These are phyloP conservation scores for Noturus placidus DNA, from an alignment of 2,113 vertebrate species.

Conservation along the genomic window DNA sequence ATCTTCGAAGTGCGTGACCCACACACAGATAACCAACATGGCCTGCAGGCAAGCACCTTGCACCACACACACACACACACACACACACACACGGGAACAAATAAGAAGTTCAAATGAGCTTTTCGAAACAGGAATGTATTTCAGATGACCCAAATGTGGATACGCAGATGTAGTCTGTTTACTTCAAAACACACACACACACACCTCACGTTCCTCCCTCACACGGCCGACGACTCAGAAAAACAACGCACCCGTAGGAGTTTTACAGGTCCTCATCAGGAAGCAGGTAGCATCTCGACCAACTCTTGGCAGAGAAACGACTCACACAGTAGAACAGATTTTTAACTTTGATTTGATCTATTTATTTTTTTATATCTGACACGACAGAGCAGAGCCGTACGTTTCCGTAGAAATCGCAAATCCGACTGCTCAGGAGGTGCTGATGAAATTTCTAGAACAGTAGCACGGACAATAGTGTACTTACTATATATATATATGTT, in stretches of 20 bases:
- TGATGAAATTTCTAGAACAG: not conserved
- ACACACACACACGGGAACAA: conserved; percentile 32
- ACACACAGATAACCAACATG: conserved; percentile 33
- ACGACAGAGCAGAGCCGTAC: not conserved
- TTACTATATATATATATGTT: too few species aligned
- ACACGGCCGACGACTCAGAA: not conserved
- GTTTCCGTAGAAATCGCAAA: not conserved
- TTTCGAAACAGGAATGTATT: conserved; percentile 18
- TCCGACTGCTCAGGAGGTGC: not conserved
- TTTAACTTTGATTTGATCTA: not conserved
- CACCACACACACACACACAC: conserved; percentile 20
- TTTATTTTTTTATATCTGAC: not conserved
- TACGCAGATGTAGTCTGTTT: conserved; percentile 31
- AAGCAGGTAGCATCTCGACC: conserved; percentile 23
- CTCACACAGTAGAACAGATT: not conserved
- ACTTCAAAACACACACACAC: conserved; percentile 49
- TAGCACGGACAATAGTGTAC: not conserved
- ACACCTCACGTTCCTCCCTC: not conserved
- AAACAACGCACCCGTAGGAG: conserved; percentile 25
- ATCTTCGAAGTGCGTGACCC: conserved; percentile 28
- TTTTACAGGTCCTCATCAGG: conserved; percentile 9
- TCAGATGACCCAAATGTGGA: conserved; percentile 59
- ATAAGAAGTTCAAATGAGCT: conserved; percentile 21
- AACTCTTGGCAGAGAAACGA: not conserved
- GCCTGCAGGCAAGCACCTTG: conserved; percentile 29